phyloP scores from a whole-genome alignment of 1,140 invertebrate species.

The Drosophila ficusphila region DNA sequence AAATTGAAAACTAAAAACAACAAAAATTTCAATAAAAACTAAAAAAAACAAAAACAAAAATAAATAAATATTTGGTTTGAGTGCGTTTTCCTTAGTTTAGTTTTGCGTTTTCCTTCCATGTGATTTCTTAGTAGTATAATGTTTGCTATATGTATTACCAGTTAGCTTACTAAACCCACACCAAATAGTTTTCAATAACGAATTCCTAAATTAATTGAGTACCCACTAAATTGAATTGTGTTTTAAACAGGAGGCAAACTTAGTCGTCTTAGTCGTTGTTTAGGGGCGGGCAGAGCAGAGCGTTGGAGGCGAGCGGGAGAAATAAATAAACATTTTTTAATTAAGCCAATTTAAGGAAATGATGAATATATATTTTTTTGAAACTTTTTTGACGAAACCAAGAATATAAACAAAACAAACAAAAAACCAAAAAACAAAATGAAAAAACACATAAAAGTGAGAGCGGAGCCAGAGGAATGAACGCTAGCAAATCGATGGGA shows the following conservation, averaged over 20 bases:
- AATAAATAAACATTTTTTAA: conserved; percentile 72
- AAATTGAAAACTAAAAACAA: conserved; percentile 62
- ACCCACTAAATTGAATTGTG: conserved; percentile 45
- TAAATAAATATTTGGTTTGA: conserved; percentile 29
- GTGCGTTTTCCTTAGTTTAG: conserved; percentile 29
- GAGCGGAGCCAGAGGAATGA: conserved; percentile 27
- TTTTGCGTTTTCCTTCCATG: conserved; percentile 40
- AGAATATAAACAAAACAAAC: conserved; percentile 48
- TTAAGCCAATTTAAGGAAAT: conserved; percentile 78
- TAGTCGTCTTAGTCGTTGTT: conserved; percentile 51
- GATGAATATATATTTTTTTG: conserved; percentile 83
- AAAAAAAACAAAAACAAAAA: conserved; percentile 37
- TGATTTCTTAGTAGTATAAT: conserved; percentile 57
- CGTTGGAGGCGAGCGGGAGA: conserved; percentile 22
- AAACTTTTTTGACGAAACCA: conserved; percentile 77
- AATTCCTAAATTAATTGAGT: conserved; percentile 44
- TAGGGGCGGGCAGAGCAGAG: conserved; percentile 33
- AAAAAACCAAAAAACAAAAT: conserved; percentile 43
- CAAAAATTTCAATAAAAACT: conserved; percentile 47
- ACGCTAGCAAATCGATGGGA: conserved; percentile 45
- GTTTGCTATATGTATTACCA: conserved; percentile 45
- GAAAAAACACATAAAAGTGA: conserved; percentile 30
- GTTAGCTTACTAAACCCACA: conserved; percentile 27
- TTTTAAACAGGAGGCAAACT: conserved; percentile 51
- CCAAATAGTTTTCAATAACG: conserved; percentile 56